These are phyloP conservation scores for Crotalus viridis DNA, from an alignment of 2,113 vertebrate species.

Conservation along the genomic window DNA sequence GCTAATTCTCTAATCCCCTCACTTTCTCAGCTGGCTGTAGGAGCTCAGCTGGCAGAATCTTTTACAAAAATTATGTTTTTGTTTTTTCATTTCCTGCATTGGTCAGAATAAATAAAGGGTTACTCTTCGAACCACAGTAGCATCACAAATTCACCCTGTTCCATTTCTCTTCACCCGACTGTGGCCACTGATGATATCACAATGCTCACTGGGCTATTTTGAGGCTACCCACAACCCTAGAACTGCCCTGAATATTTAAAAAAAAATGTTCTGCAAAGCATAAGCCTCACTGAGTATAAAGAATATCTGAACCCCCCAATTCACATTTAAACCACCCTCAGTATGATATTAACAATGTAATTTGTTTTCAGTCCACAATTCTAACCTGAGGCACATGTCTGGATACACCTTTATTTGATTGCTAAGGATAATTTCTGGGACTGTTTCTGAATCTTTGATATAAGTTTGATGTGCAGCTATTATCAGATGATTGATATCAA, in stretches of 20 bases:
- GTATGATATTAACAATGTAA: background rate
- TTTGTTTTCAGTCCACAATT: background rate
- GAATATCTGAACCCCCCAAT: background rate
- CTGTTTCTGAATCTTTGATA: background rate
- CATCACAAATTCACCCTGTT: background rate
- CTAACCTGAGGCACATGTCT: background rate
- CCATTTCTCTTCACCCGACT: background rate
- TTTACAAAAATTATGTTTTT: background rate
- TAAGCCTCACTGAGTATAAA: background rate
- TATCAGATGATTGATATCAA: background rate
- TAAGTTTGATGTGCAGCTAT: background rate
- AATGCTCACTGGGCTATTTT: background rate
- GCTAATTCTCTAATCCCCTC: background rate
- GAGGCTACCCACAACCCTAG: background rate
- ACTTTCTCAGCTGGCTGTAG: background rate
- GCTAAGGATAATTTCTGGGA: background rate
- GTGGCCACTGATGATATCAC: background rate
- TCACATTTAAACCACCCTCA: background rate
- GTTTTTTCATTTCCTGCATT: background rate
- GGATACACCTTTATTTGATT: background rate
- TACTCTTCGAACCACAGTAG: background rate
- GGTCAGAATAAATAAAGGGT: background rate
- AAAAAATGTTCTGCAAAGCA: background rate
- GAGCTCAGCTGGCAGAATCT: background rate
- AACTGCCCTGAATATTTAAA: background rate